Evolutionary conservation across 2,888 invertebrate genomes (phyloP).

Genomic region (Perithous albicinctus): DNA sequence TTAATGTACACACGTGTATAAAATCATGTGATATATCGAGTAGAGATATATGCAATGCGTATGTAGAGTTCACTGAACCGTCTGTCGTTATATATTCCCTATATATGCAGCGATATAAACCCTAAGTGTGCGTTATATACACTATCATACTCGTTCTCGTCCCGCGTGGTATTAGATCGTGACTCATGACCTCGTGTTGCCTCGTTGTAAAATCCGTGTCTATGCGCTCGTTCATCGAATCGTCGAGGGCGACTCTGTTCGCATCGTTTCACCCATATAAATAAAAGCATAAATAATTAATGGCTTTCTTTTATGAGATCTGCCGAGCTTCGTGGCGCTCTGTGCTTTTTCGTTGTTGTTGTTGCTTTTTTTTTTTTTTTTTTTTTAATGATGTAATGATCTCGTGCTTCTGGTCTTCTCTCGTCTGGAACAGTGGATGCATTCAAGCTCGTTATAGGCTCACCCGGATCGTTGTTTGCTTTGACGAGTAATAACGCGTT

Average conservation of each 20-base stretch:
- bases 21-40: neutral
- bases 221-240: constrained; percentile 9
- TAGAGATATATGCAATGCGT: constrained; percentile 10
- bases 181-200: constrained; percentile 62
- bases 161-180: constrained; percentile 49
- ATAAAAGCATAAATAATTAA: constrained; percentile 33
- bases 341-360: neutral
- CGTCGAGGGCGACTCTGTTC: neutral
- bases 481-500: constrained; percentile 13
- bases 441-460: constrained; percentile 8
- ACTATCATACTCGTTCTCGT: constrained; percentile 25
- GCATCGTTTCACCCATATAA: constrained; percentile 20
- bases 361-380: neutral
- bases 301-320: constrained; percentile 8
- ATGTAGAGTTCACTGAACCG: constrained; percentile 59
- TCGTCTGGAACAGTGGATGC: neutral
- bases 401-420: neutral
- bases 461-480: constrained; percentile 12
- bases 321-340: constrained; percentile 5
- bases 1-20: neutral
- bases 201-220: constrained; percentile 44
- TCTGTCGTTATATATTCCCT: neutral
- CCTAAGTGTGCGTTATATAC: constrained; percentile 7
- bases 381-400: neutral
- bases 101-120: constrained; percentile 21